Base-by-base conservation (phyloP, 2,797 vertebrate species). In the Acanthiza pusilla region DNA sequence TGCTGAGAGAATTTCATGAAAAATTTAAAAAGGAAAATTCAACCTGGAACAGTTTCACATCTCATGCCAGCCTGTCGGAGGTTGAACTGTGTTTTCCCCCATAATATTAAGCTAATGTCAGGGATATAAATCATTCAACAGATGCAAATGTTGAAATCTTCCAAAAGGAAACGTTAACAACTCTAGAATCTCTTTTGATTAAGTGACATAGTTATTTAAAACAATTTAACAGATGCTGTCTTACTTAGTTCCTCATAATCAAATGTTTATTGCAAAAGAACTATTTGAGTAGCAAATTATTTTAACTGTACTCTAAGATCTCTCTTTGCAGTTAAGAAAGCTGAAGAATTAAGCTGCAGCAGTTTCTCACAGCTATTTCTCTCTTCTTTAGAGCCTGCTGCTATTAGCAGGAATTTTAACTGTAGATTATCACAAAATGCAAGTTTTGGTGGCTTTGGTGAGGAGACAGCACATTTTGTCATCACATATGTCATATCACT, bases 1-100 rank as follows among this genome's bases (percentile, higher is more conserved):
- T 97, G 98, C 98, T 96, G 98, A 98, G 98, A 98, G 97, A 98
- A 98, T 97, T 98, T 98, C 98, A 99, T 99, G 98, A 99, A 99
- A 98, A 98, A 98, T 99, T 98, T 98, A 99, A 98, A 97, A 96
- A 97, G 97, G 97, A 97, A 98, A 98, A 98, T 98, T 98, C 98
- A 98, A 97, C 98, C 97, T 97, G 98, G 97, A 98, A 98, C 96
- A 97, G 96, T 97, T 96, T 98, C 87, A 86, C 45, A 71, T 98
- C 98, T 98, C 97, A 97, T 89, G 91, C 94, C 95, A 97, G 96
- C 97, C 97, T 11, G 96, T 98, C 96, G 26, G 94, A 97, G 97
- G 98, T 98, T 97, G 97, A 98, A 97, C 94, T 97, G 96, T 98
- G 97, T 98, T 98, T 98, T 97, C 96, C 94, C 91, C 96, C 84